Base-by-base conservation (phyloP, 2,113 vertebrate genomes). In the Tachycineta bicolor region DNA sequence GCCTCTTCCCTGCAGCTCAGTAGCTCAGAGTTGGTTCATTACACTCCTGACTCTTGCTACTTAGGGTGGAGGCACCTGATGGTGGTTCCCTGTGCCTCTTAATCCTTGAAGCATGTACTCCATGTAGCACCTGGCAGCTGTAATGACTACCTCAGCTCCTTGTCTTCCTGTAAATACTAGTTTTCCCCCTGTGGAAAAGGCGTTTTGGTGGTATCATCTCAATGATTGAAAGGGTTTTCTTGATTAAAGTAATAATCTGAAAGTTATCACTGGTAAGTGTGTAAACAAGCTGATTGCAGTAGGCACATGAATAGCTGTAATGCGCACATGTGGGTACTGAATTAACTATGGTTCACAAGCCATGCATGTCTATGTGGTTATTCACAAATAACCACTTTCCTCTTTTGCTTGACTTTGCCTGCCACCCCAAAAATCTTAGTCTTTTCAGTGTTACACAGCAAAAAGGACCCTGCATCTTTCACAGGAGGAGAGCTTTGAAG, bases 341-440 rank as follows among this genome's bases (percentile, higher is more conserved):
- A 98, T 98, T 98, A 98, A 94, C 96, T 95, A 97, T 97, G 97
- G 98, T 96, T 98, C 97, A 98, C 90, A 96, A 96, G 86, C 94
- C 94, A 93, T 96, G 94, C 97, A 86, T 96, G 86, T 88, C 90
- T 96, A 62, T 75, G 56, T 73, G 83, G 89, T 95, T 96, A 94
- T 95, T 97, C 93, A 88, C 82, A 97, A 98, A 97, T 94, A 96
- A 95, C 91, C 63, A 62, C 77, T 81, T 97, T 92, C 75, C 83
- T 70, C 84, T 94, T 59, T 71, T 94, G 89, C 67, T 88, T 25
- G 7, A 83, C 87, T 94, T 56, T 58, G 85, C 91, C 84, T 68
- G 14, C 65, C 52, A 73, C 65, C 64, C 56, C 39, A 39, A 86
- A 94, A 89, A 33, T 23, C 29, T 56, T 76, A n/a, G 31, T 37